These are phyloP conservation scores for Meles meles DNA, from an alignment of 2,113 vertebrate genomes.

Conservation along the genomic window DNA sequence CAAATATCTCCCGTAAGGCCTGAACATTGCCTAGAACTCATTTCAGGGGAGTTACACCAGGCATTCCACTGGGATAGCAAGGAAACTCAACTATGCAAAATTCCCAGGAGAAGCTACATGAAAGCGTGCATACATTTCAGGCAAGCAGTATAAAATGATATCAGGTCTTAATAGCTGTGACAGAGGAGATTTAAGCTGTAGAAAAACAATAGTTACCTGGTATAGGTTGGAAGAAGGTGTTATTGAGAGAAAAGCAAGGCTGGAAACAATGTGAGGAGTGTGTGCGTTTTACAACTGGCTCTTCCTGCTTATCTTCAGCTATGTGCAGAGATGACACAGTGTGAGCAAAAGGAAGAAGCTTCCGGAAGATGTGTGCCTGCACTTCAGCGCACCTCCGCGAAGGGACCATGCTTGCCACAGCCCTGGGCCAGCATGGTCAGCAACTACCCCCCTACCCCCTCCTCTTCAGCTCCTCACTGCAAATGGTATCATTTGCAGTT, in stretches of 20 bases:
- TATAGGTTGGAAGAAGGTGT: not conserved
- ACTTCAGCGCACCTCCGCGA: not conserved
- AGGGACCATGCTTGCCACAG: fast-evolving
- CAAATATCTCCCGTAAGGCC: not conserved
- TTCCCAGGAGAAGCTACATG: not conserved
- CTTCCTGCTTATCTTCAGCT: not conserved
- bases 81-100: not conserved
- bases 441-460: not conserved
- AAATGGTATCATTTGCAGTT: fast-evolving
- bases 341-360: not conserved
- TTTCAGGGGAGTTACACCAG: not conserved
- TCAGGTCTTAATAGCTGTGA: not conserved
- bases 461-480: not conserved
- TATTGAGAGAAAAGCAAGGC: not conserved
- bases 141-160: not conserved
- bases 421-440: no score
- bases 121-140: not conserved
- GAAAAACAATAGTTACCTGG: not conserved
- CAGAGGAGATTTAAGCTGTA: not conserved
- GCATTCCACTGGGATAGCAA: not conserved
- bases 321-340: not conserved
- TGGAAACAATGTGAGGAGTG: not conserved
- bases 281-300: not conserved
- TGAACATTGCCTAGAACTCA: not conserved
- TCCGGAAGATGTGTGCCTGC: not conserved